A percentile compares a stretch with the other conserved stretches of the same genome.
These are phyloP conservation scores for Chlorospingus flavigularis DNA, from an alignment of 2,797 vertebrate genomes.

Conservation along the genomic window DNA sequence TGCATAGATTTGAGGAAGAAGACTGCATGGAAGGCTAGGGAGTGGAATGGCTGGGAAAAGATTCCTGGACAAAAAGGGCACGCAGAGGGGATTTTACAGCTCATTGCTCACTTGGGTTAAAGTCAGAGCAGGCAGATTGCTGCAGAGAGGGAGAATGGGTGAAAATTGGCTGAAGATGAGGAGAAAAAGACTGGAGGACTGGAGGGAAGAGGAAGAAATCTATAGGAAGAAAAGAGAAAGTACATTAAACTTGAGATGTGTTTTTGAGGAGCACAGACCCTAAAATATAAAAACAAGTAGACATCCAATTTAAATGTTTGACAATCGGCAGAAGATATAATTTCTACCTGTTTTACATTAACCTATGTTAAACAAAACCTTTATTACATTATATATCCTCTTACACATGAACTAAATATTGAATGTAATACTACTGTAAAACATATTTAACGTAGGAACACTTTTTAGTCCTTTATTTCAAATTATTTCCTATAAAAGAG, in stretches of 20 bases:
- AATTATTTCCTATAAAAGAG: not conserved
- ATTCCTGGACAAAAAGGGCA: not conserved
- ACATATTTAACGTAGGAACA: not conserved
- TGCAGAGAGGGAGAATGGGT: not conserved
- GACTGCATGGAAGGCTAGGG: not conserved
- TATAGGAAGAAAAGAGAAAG: not conserved
- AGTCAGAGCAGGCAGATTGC: not conserved
- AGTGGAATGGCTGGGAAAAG: not conserved
- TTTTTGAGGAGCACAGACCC: not conserved
- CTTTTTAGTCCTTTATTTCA: not conserved
- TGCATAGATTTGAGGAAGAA: not conserved
- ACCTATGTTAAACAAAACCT: not conserved
- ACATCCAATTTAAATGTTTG: not conserved
- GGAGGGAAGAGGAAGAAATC: not conserved
- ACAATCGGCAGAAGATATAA: not conserved
- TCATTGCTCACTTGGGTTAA: not conserved
- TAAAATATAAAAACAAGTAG: not conserved
- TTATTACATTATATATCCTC: not conserved
- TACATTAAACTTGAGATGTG: not conserved
- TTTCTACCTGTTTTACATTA: slow-evolving; percentile 16
- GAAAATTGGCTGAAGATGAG: not conserved
- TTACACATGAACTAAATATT: not conserved
- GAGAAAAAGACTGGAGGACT: not conserved
- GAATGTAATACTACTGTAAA: not conserved
- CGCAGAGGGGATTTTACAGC: not conserved